Evolutionary conservation across 2,113 vertebrate species (phyloP).

Genomic region (Coptodon rendalli): DNA sequence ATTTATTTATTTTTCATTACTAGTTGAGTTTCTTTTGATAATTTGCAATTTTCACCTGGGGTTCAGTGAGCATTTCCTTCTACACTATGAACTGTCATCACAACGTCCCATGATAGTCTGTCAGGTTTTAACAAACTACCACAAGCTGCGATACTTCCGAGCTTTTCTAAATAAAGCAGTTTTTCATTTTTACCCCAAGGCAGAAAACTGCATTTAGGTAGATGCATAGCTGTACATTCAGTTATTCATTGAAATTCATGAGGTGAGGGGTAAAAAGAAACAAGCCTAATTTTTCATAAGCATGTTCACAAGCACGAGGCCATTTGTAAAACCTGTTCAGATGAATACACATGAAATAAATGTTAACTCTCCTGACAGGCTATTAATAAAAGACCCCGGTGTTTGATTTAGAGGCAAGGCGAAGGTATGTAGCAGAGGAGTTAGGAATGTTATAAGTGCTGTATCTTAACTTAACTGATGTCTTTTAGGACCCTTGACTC

Average conservation of each 20-base stretch:
- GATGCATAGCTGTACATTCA: conserved; percentile 10
- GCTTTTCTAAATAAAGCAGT: conserved; percentile 38
- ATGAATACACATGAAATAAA: conserved; percentile 73
- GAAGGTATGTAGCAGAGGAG: conserved; percentile 8
- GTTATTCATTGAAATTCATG: conserved; percentile 65
- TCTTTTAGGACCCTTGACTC: conserved; percentile 26
- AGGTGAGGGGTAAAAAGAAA: conserved; percentile 34
- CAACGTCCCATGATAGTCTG: not conserved
- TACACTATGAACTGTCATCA: not conserved
- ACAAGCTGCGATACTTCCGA: conserved; percentile 12
- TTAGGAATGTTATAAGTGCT: not conserved
- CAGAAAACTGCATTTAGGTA: conserved; percentile 12
- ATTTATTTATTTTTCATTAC: not conserved
- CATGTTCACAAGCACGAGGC: conserved; percentile 40
- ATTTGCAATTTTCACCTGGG: not conserved
- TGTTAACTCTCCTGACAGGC: conserved; percentile 63
- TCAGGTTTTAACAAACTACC: conserved; percentile 33
- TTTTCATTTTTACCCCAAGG: conserved; percentile 28
- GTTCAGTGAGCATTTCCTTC: not conserved
- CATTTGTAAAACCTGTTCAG: conserved; percentile 65
- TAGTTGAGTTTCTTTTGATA: not conserved
- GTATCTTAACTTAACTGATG: conserved; percentile 36
- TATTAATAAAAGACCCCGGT: conserved; percentile 63
- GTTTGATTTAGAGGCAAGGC: conserved; percentile 61
- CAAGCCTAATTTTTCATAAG: conserved; percentile 57